Conservation (phyloP, 2,888 invertebrate species). For the Papilio gigon region DNA sequence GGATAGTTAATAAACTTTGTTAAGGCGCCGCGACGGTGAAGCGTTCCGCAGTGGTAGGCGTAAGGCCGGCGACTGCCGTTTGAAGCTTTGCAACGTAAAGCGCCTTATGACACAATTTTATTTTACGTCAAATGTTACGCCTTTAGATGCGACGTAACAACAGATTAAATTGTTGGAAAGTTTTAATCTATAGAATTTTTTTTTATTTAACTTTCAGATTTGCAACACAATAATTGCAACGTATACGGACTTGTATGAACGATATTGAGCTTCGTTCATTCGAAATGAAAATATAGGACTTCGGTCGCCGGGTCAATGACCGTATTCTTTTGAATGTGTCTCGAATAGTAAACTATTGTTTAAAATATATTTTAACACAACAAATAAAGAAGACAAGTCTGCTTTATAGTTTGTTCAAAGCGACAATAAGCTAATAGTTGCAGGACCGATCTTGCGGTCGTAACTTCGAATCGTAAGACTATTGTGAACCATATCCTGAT, state of each 20-base stretch:
- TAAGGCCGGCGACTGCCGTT: slow-evolving; percentile 1
- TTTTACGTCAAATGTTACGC: not conserved
- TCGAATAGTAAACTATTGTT: no score
- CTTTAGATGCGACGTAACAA: slow-evolving; percentile 9
- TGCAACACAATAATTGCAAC: not conserved
- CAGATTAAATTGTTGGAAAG: slow-evolving; percentile 13
- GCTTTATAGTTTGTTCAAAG: no score
- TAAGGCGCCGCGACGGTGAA: not conserved
- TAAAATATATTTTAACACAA: no score
- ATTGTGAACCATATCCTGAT: no score
- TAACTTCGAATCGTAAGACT: no score
- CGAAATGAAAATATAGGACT: not conserved
- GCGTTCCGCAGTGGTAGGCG: slow-evolving; percentile 11
- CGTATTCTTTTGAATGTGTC: not conserved
- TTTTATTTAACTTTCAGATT: slow-evolving; percentile 6
- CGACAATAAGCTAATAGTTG: no score
- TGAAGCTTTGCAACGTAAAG: slow-evolving; percentile 2
- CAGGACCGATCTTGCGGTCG: no score
- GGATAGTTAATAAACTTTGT: not conserved
- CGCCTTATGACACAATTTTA: slow-evolving; percentile 13
- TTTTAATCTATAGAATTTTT: not conserved
- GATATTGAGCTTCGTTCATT: not conserved
- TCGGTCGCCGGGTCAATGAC: not conserved
- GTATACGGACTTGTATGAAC: not conserved
- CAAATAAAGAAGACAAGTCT: no score